Base-by-base conservation (phyloP, 2,113 vertebrate species). In the Labrus mixtus region DNA sequence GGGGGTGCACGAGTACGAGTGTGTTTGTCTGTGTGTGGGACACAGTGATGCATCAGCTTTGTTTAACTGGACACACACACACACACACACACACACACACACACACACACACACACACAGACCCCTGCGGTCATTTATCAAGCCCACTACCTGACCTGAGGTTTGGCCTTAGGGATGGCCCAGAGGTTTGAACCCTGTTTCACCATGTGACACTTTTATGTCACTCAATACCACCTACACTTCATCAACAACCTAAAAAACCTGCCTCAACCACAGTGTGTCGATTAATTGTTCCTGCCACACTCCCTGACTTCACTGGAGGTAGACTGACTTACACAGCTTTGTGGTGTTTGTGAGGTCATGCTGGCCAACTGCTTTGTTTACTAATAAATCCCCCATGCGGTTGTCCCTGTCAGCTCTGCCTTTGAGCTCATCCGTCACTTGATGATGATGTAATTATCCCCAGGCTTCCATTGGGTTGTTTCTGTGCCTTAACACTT, bases 31-130 rank as follows among this genome's bases (percentile, higher is more conserved):
- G 50, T 53, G 33, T 60, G n/a, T 43, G 50, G 55, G 70, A 89
- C 89, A 91, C 69, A 46, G 71, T 90, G 90, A 93, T 91, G 73
- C 84, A 91, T 90, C 33, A 12, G 41, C 66, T 88, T 87, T 88
- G 85, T 86, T 86, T 79, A 82, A 64, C 58, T 13, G 41, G 43
- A 60, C 54, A 73, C 63, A 77, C 58, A 79, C 64, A 74, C 73
- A 68, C 59, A 65, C 66, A 22, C 57, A 59, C 23, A 66, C 33
- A 72, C 59, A 64, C 77, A 82, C 75, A 36, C 68, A 33, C 64
- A 74, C 73, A 68, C 59, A 65, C 66, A 22, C 57, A 59, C 23
- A 66, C 33, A 72, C 59, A 64, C 77, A 82, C 75, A 36, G n/a
- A n/a, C n/a, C n/a, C n/a, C n/a, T n/a, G n/a, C 68, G 25, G 71